Conservation (phyloP, 2,113 vertebrate species). For the Astatoreochromis straeleni region DNA sequence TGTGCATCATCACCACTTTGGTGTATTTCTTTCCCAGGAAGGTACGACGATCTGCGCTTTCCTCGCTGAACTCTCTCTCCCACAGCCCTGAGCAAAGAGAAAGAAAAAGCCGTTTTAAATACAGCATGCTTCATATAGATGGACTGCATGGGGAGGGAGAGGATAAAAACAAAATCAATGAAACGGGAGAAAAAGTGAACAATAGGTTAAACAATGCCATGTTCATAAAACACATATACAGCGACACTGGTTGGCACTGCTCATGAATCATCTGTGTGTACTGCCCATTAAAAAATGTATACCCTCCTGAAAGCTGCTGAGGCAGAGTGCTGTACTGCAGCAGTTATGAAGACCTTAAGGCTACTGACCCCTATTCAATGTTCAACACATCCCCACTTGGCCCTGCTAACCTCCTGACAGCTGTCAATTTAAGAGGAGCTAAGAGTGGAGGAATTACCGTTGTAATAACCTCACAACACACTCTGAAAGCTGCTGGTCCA, state of each 20-base stretch:
- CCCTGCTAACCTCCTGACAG: conserved; percentile 34
- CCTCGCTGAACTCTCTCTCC: conserved; percentile 50
- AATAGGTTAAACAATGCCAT: background rate
- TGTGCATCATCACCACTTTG: conserved; percentile 66
- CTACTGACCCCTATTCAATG: background rate
- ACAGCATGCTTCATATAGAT: background rate
- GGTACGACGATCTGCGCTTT: conserved; percentile 28
- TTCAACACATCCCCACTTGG: conserved; percentile 4
- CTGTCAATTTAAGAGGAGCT: conserved; percentile 33
- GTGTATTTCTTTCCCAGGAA: conserved; percentile 66
- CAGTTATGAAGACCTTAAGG: conserved; percentile 17
- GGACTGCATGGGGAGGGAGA: background rate
- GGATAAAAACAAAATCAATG: background rate
- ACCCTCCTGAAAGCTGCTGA: background rate
- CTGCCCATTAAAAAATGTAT: background rate
- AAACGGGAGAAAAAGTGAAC: background rate
- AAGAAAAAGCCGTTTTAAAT: background rate
- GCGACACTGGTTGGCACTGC: background rate
- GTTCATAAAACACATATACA: background rate
- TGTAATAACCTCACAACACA: conserved; percentile 35
- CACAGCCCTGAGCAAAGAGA: conserved; percentile 51
- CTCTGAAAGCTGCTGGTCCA: background rate
- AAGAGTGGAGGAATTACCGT: conserved; percentile 24
- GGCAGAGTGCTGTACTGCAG: background rate
- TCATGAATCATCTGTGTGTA: background rate